These are phyloP conservation scores for Diachrysia chrysitis DNA, from an alignment of 2,888 invertebrate genomes.

Conservation along the genomic window DNA sequence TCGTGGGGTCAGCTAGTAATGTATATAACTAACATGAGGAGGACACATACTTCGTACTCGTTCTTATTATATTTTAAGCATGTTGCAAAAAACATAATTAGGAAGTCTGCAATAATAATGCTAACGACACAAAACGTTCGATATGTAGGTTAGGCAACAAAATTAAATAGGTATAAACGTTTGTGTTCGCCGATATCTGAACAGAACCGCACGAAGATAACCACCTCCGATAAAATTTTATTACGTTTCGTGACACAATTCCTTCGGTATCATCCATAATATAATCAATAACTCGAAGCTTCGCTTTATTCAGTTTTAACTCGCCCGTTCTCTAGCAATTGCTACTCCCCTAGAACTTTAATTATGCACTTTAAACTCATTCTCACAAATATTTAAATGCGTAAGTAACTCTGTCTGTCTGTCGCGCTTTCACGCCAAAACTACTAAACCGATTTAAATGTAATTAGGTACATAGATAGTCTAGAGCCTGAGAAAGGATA, in stretches of 20 bases:
- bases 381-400: no score
- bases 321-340: conserved; percentile 10
- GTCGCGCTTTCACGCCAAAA: no score
- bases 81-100: conserved; percentile 32
- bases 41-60: no score
- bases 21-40: background rate
- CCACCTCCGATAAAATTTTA: conserved; percentile 75
- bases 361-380: conserved; percentile 60
- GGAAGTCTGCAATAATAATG: conserved; percentile 23
- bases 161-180: conserved; percentile 58
- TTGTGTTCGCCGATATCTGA: conserved; percentile 60
- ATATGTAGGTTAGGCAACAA: conserved; percentile 59
- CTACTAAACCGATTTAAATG: no score
- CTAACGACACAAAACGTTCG: conserved; percentile 22
- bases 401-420: no score
- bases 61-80: background rate
- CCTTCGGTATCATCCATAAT: conserved; percentile 61
- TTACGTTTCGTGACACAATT: conserved; percentile 75
- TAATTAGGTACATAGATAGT: no score
- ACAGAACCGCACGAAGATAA: conserved; percentile 68
- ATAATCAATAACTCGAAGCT: conserved; percentile 63
- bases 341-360: conserved; percentile 60
- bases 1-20: no score
- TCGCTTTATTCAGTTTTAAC: conserved; percentile 32
- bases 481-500: no score